A percentile compares a stretch with the other conserved stretches of the same genome.
phyloP scores from a whole-genome alignment of 2,113 vertebrate genomes.

The Anguilla japonica region DNA sequence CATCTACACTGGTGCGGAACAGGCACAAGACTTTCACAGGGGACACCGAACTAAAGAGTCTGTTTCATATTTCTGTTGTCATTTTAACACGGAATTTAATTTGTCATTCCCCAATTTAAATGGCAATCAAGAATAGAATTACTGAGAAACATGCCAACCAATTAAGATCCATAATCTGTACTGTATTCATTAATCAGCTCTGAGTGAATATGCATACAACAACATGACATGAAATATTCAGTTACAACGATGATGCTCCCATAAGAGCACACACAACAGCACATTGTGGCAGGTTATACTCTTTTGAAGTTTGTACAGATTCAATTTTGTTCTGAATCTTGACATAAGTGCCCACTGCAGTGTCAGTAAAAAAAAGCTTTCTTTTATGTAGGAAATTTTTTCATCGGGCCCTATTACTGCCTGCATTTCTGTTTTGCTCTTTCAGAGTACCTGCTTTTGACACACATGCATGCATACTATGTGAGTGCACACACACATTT shows the following conservation, averaged over 20 bases:
- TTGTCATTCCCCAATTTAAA: background rate
- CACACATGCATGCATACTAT: no score
- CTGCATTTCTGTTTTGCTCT: no score
- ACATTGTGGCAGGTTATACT: background rate
- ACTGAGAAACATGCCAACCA: background rate
- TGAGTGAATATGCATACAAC: background rate
- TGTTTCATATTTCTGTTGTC: background rate
- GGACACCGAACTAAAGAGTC: background rate
- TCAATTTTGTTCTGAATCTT: background rate
- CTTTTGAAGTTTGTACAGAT: background rate
- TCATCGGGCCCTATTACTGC: no score
- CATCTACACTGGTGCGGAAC: background rate
- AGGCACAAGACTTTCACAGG: background rate
- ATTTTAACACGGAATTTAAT: background rate
- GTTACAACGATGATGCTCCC: background rate
- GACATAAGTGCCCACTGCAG: background rate
- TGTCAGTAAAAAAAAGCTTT: background rate
- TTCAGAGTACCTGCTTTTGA: no score
- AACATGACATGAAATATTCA: background rate
- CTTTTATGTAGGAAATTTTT: no score
- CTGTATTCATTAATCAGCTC: background rate
- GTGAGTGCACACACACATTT: background rate
- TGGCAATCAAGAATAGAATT: background rate
- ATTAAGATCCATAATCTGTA: background rate
- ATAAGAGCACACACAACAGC: background rate